These are phyloP conservation scores for Helicoverpa assulta DNA, from an alignment of 2,888 invertebrate species.

Conservation along the genomic window DNA sequence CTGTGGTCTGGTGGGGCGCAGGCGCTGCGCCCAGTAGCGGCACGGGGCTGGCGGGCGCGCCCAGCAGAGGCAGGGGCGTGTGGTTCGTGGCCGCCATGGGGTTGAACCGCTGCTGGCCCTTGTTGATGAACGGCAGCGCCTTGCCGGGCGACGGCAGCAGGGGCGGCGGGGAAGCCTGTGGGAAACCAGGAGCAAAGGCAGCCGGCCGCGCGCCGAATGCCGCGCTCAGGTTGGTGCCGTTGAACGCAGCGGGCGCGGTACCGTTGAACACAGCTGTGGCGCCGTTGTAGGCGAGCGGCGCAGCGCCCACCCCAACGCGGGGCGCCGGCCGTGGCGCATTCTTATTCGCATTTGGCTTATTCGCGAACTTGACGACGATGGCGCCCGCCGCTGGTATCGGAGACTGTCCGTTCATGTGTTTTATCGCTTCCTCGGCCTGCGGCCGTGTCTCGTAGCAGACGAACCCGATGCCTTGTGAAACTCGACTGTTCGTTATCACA, in stretches of 20 bases:
- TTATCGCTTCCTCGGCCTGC: constrained; percentile 88
- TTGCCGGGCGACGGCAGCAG: constrained; percentile 88
- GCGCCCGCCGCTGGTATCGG: constrained; percentile 85
- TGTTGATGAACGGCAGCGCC: constrained; percentile 88
- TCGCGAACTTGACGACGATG: constrained; percentile 87
- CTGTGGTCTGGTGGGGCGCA: constrained; percentile 86
- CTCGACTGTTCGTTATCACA: constrained; percentile 86
- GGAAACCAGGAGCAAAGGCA: constrained; percentile 83
- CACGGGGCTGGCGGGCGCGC: constrained; percentile 85
- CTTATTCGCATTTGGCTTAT: constrained; percentile 86
- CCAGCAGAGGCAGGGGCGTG: constrained; percentile 83
- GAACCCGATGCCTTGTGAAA: constrained; percentile 88
- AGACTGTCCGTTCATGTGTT: constrained; percentile 84
- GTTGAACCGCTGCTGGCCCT: constrained; percentile 88
- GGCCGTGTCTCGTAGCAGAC: constrained; percentile 86
- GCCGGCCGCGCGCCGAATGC: constrained; percentile 83
- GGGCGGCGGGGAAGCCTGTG: constrained; percentile 86
- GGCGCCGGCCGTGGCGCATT: constrained; percentile 82
- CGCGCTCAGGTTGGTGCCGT: constrained; percentile 81
- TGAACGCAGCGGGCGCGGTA: constrained; percentile 79
- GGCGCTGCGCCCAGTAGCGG: constrained; percentile 82
- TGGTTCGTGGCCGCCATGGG: constrained; percentile 88
- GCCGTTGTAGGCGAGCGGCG: constrained; percentile 83
- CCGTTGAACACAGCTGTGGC: constrained; percentile 84
- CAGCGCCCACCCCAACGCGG: constrained; percentile 74